Evolutionary conservation across 2,797 vertebrate genomes (phyloP), one percentile per base, ranked within the genome.

Genomic region (Nothura maculosa): DNA sequence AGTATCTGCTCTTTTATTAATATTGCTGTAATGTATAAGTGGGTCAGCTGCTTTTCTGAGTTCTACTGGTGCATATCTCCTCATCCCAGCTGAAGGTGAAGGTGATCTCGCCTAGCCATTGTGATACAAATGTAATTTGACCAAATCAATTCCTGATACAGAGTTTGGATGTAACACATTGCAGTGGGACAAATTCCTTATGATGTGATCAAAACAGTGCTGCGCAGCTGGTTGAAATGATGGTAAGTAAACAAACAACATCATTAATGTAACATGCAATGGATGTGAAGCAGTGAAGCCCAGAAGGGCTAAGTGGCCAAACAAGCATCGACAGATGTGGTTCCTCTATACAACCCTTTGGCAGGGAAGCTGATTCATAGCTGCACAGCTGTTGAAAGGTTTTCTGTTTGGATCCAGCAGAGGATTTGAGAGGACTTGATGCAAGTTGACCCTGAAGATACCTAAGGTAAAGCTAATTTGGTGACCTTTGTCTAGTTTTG

Each of bases 321-420:
- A 45, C 6, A 27, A 43, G 30, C 61, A 57, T 74, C n/a, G 16
- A 2, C 25, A 47, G 48, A 30, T 12, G 8, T 10, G 18, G 38
- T 42, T 86, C 10, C 30, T n/a, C 0, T 2, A 27, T 48, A n/a
- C 2, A n/a, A 24, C 6, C 5, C 4, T 0, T 13, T 27, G 18
- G 15, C 17, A 30, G 54, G 32, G 57, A 28, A 55, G 47, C 62
- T 76, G 60, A 9, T 87, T 54, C 9, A 28, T 42, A 62, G 21
- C 50, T 43, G 32, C 9, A 4, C 50, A 17, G n/a, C 8, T 38
- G 16, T 57, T 63, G 16, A 63, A 81, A 73, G 18, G 47, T 84
- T 76, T 83, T 54, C 16, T 80, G 21, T 61, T 76, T 15, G 32
- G 72, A 54, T 63, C 30, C 12, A 2, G 30, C 27, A 69, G 20